Evolutionary conservation across 1,140 invertebrate genomes (phyloP), one percentile per base, ranked within the genome.

Genomic region (Orussus abietinus): DNA sequence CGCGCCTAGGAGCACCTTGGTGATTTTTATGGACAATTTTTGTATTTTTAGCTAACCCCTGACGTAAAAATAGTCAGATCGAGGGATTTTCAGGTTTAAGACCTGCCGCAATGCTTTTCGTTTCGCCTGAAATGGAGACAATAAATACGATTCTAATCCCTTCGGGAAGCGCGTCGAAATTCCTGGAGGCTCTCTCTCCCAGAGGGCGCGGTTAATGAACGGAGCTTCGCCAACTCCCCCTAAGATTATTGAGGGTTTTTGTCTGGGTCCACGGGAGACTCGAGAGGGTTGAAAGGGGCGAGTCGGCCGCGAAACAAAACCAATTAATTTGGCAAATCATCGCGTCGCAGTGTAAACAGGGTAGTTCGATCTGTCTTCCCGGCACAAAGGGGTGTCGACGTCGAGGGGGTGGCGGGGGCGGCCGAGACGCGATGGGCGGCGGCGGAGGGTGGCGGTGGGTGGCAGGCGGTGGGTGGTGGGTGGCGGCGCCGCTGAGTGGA

Each of bases 311-410:
- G 34, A 44, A 36, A 41, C 45, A 48, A 51, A 53, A 53, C 47
- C 56, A 58, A 62, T 62, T 62, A 62, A 61, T 57, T 53, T 51
- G 53, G 49, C 53, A 49, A 57, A 64, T 62, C 51, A 64, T 64
- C 51, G 52, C 48, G 42, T 53, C 47, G 35, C 47, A 49, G 53
- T 51, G 57, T 60, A 62, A 60, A 59, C 56, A 55, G 57, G 42
- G 45, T 54, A 33, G 51, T 60, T 57, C 57, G 57, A 62, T 64
- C 57, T 49, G 59, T 59, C 55, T 61, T 59, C 37, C 11, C 41
- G n/a, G 39, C 37, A 36, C 30, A 49, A 43, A 49, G 47, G 26
- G 45, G 49, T 38, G 38, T 44, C 35, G 33, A 42, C 35, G 42
- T 33, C 30, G 44, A 42, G 34, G 33, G 20, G 39, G 18, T 30